A percentile compares a stretch with the other conserved stretches of the same genome.
These are phyloP conservation scores for Petromus typicus DNA, from an alignment of 2,113 vertebrate genomes.

Conservation along the genomic window DNA sequence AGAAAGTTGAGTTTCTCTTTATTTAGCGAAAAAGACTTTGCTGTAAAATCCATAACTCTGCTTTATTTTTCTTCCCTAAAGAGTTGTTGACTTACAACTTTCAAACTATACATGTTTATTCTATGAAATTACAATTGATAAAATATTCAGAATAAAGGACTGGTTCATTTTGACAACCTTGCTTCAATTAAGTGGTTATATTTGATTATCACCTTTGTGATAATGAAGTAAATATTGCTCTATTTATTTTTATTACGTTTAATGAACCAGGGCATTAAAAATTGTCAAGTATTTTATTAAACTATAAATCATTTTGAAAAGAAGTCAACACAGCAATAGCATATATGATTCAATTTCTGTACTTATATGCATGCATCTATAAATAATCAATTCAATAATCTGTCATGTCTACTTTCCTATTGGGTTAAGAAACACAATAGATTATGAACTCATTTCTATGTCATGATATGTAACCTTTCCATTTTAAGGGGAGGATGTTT, in stretches of 20 bases:
- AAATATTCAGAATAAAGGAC: not conserved
- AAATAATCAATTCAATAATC: not conserved
- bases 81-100: constrained; percentile 44
- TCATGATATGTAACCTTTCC: not conserved
- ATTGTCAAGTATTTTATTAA: constrained; percentile 7
- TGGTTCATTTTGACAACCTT: not conserved
- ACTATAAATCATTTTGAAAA: constrained; percentile 49
- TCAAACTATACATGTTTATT: constrained; percentile 38
- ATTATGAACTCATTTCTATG: not conserved
- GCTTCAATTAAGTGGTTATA: constrained; percentile 3
- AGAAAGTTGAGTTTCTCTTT: constrained; percentile 46
- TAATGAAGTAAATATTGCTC: constrained; percentile 42
- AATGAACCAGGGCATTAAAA: constrained; percentile 20
- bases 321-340: not conserved
- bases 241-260: constrained; percentile 51
- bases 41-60: constrained; percentile 37
- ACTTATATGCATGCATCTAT: not conserved
- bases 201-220: constrained; percentile 1
- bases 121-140: not conserved
- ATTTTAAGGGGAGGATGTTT: not conserved
- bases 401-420: not conserved
- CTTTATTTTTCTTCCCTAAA: not conserved
- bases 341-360: not conserved
- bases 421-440: not conserved
- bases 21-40: constrained; percentile 28